phyloP scores from a whole-genome alignment of 2,888 invertebrate genomes.

The Nematopogon swammerdamellus region DNA sequence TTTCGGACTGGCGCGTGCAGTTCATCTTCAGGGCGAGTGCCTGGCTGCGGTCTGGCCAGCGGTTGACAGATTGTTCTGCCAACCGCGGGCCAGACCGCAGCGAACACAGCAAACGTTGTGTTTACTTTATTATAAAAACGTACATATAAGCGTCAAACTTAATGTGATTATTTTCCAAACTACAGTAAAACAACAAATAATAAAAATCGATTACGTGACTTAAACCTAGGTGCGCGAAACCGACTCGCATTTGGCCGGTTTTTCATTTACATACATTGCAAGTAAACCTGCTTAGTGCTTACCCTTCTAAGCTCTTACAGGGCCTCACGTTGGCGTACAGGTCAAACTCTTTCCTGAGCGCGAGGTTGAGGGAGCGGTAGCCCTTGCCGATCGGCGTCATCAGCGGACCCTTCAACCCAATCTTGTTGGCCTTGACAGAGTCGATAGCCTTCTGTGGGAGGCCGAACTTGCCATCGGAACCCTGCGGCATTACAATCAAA shows the following conservation, averaged over 20 bases:
- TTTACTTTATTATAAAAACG: too few species aligned
- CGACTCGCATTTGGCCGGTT: too few species aligned
- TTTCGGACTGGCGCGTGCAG: too few species aligned
- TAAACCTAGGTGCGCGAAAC: too few species aligned
- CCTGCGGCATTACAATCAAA: too few species aligned
- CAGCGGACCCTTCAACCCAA: slow-evolving; percentile 89
- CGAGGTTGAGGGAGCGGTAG: slow-evolving; percentile 91
- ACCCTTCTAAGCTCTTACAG: slow-evolving; percentile 84
- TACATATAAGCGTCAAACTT: too few species aligned
- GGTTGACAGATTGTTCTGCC: too few species aligned
- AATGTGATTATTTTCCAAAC: too few species aligned
- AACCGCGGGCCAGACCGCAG: too few species aligned
- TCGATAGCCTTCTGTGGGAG: slow-evolving; percentile 90
- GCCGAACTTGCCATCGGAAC: slow-evolving; percentile 85
- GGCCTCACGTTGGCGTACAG: slow-evolving; percentile 90
- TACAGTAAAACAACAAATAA: not conserved
- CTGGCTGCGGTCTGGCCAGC: too few species aligned
- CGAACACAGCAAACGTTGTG: too few species aligned
- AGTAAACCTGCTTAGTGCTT: slow-evolving; percentile 14
- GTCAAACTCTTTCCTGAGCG: slow-evolving; percentile 86
- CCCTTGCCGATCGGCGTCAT: slow-evolving; percentile 95
- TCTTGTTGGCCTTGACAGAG: slow-evolving; percentile 83
- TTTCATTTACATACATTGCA: slow-evolving; percentile 3
- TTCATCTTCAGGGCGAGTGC: too few species aligned
- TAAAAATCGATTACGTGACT: not conserved